Conservation (phyloP, 1,140 invertebrate genomes). For the Atta colombica region DNA sequence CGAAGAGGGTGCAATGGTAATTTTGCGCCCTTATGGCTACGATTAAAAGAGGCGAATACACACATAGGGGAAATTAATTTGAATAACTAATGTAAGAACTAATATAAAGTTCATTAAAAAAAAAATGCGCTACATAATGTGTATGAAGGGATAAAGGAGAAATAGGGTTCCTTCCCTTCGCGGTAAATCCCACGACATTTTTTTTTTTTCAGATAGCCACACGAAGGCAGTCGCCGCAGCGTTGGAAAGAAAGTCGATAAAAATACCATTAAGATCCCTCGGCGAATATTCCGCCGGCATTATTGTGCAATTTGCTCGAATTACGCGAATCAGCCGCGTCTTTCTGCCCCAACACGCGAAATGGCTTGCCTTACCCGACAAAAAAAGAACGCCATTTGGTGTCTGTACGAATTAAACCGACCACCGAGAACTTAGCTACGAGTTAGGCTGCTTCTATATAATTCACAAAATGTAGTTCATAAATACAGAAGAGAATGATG, state of each 20-base stretch:
- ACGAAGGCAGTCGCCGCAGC: slow-evolving; percentile 3
- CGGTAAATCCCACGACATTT: slow-evolving; percentile 1
- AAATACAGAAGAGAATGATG: too few species aligned
- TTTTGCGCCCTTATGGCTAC: slow-evolving; percentile 36
- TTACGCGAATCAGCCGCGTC: slow-evolving; percentile 58
- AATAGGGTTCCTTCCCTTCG: too few species aligned
- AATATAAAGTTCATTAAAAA: not conserved
- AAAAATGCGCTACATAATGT: not conserved
- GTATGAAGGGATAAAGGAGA: not conserved
- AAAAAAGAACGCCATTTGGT: slow-evolving; percentile 24
- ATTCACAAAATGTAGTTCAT: too few species aligned
- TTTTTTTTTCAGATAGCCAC: slow-evolving; percentile 24
- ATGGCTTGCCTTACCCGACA: slow-evolving; percentile 13
- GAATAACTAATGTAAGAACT: slow-evolving; percentile 37
- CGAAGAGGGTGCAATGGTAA: slow-evolving; percentile 56
- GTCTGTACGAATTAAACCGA: slow-evolving; percentile 44
- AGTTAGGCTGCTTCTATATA: not conserved
- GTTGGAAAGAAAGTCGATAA: slow-evolving; percentile 55
- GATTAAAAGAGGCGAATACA: slow-evolving; percentile 1
- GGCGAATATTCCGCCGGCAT: slow-evolving; percentile 57
- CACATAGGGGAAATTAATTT: slow-evolving; percentile 37
- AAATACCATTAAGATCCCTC: slow-evolving; percentile 64
- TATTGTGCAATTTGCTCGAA: slow-evolving; percentile 65
- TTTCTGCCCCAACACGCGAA: slow-evolving; percentile 39
- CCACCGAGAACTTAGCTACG: slow-evolving; percentile 19